Evolutionary conservation across 2,113 vertebrate species (phyloP).

Genomic region (Rhea pennata): DNA sequence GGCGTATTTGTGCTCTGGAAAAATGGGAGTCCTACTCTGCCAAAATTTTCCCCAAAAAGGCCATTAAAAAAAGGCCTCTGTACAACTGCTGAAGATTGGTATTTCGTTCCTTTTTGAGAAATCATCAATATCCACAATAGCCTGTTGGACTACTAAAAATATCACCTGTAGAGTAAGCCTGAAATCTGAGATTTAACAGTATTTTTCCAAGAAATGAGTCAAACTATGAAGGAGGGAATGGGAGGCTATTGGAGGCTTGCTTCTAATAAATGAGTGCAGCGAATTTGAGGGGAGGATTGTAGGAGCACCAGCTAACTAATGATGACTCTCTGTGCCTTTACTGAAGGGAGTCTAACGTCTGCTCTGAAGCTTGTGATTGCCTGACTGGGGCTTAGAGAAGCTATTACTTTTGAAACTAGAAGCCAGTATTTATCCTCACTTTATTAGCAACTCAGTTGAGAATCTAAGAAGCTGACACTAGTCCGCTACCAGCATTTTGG

Average conservation of each 20-base stretch:
- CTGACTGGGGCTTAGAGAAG: background rate
- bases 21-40: background rate
- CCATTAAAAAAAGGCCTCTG: background rate
- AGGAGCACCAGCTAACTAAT: background rate
- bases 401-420: background rate
- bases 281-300: background rate
- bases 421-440: background rate
- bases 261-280: background rate
- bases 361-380: background rate
- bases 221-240: background rate
- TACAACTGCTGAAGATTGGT: background rate
- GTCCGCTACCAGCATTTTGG: background rate
- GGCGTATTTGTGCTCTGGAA: background rate
- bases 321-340: too few relatives aligned
- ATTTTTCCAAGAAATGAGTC: background rate
- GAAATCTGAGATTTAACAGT: background rate
- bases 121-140: background rate
- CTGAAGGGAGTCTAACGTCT: background rate
- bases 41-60: background rate
- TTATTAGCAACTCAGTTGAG: background rate
- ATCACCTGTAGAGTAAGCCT: background rate
- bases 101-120: background rate
- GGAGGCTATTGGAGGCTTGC: background rate
- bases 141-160: background rate
- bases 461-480: background rate